phyloP scores from a whole-genome alignment of 2,113 vertebrate genomes.

The Mobula hypostoma region DNA sequence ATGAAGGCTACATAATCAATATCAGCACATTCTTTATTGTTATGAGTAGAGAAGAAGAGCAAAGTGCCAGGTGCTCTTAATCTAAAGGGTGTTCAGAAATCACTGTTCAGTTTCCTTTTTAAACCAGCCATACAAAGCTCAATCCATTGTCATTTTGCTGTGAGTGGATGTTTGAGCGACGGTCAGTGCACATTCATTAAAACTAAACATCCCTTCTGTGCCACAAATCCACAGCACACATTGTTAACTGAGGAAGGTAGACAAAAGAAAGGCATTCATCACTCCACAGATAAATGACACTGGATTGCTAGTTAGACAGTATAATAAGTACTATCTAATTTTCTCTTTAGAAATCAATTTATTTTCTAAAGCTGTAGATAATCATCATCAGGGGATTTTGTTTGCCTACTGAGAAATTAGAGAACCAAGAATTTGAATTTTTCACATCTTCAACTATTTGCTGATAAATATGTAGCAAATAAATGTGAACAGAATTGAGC shows the following conservation, averaged over 20 bases:
- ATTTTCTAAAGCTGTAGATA: constrained; percentile 60
- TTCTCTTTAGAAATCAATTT: constrained; percentile 71
- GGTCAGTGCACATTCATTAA: constrained; percentile 46
- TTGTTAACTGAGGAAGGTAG: constrained; percentile 54
- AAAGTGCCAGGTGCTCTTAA: constrained; percentile 46
- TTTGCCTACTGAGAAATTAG: constrained; percentile 59
- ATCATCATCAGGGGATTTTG: constrained; percentile 59
- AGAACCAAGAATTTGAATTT: constrained; percentile 56
- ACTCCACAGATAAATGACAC: constrained; percentile 60
- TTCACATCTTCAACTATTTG: constrained; percentile 53
- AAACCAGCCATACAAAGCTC: constrained; percentile 21
- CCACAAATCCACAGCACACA: constrained; percentile 45
- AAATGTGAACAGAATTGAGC: constrained; percentile 42
- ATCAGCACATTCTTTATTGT: constrained; percentile 27
- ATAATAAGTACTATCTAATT: constrained; percentile 69
- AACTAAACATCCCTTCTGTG: constrained; percentile 44
- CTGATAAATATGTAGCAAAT: constrained; percentile 49
- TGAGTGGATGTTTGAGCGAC: constrained; percentile 43
- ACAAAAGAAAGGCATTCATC: constrained; percentile 60
- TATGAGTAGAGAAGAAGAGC: constrained; percentile 39
- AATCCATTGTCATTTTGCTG: constrained; percentile 51
- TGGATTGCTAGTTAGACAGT: constrained; percentile 60
- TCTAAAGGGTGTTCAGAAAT: constrained; percentile 53
- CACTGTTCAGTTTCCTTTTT: constrained; percentile 39
- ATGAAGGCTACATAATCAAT: constrained; percentile 34